Base-by-base conservation (phyloP, 2,888 invertebrate genomes). In the Epinotia nisella region DNA sequence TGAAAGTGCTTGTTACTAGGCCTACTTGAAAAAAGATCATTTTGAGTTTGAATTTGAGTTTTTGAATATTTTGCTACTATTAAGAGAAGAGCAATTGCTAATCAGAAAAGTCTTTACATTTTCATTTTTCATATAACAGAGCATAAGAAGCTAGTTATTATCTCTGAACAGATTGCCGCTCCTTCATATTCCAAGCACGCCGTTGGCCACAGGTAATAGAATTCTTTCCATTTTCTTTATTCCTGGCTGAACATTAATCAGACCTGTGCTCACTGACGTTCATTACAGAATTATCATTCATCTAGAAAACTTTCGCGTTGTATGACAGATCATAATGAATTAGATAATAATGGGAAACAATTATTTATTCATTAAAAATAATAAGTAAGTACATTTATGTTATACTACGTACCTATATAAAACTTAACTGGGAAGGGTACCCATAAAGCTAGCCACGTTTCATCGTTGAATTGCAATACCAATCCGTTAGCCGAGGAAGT, bases 161-260 rank as follows among this genome's bases (percentile, higher is more conserved):
- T 66, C 72, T 74, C 68, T 60, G 66, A 78, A 78, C 77, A 76
- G 76, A 78, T 77, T 77, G 78, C 71, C 74, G 67, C 61, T 66
- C 68, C 68, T 76, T 64, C 75, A 78, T 79, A 84, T 82, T 81
- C 83, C 73, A 71, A 77, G 76, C 85, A 84, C 81, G 84, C 76
- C 74, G 76, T 76, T 74, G 76, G 76, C 79, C 70, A 75, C 78
- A 78, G 80, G 81, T 78, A 82, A 83, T 84, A 75, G 77, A 77
- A 77, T 76, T 75, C 61, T 72, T 61, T 68, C 65, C 75, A 62
- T 66, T 75, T 76, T 83, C 81, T 83, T 83, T 83, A 82, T 80
- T 84, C 82, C 81, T 80, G 79, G 76, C 75, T 62, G 79, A 81
- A 79, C 84, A 84, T 84, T 83, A 83, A 83, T 84, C 84, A 84